Percentiles rank a stretch among this genome's conserved stretches.
phyloP scores from a whole-genome alignment of 1,140 invertebrate species.

The Phymastichus coffea region DNA sequence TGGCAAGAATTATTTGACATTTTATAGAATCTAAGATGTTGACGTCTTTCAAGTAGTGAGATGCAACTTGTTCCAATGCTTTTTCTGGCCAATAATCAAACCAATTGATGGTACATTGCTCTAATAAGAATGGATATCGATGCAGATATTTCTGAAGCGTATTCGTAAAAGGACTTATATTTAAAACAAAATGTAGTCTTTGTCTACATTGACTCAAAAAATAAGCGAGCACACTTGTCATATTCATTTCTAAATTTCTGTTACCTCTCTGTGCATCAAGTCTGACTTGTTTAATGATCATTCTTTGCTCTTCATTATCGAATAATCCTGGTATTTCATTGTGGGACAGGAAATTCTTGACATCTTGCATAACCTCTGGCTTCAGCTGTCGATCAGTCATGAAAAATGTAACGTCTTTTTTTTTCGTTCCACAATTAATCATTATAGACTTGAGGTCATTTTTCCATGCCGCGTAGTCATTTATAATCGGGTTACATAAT shows the following conservation, averaged over 20 bases:
- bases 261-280: constrained; percentile 54
- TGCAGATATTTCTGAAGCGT: constrained; percentile 52
- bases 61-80: constrained; percentile 68
- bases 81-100: constrained; percentile 72
- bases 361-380: constrained; percentile 63
- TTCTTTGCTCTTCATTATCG: constrained; percentile 61
- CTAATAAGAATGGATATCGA: constrained; percentile 29
- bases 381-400: constrained; percentile 65
- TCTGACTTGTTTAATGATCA: constrained; percentile 59
- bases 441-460: constrained; percentile 64
- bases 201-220: constrained; percentile 64
- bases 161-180: constrained; percentile 63
- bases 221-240: constrained; percentile 61
- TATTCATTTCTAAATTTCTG: constrained; percentile 59
- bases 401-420: constrained; percentile 62
- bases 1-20: constrained; percentile 54
- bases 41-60: constrained; percentile 64
- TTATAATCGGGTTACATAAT: constrained; percentile 63
- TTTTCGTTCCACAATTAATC: constrained; percentile 53
- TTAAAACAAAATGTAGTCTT: constrained; percentile 69
- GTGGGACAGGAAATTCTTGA: constrained; percentile 64
- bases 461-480: constrained; percentile 59
- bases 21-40: constrained; percentile 55
- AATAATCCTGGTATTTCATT: constrained; percentile 68
- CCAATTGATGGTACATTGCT: constrained; percentile 53